These are phyloP conservation scores for Coturnix japonica DNA, from an alignment of 2,113 vertebrate genomes.

Conservation along the genomic window DNA sequence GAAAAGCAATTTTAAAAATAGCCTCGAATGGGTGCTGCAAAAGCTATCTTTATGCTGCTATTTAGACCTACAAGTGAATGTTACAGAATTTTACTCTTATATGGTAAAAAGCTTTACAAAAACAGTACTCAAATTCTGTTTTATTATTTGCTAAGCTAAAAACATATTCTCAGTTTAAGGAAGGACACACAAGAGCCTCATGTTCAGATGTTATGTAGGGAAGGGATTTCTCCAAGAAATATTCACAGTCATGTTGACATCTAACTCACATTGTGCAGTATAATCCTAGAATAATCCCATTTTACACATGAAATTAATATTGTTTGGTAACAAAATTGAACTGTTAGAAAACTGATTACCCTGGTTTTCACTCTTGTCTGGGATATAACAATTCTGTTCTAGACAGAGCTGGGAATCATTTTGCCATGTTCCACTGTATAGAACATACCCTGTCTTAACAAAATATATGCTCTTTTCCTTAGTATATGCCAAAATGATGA, in stretches of 20 bases:
- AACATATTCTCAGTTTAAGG: neutral
- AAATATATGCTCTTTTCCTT: neutral
- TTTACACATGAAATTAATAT: neutral
- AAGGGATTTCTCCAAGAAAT: neutral
- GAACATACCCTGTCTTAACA: neutral
- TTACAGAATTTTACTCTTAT: neutral
- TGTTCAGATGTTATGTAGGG: neutral
- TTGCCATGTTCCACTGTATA: rapidly evolving
- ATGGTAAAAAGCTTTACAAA: neutral
- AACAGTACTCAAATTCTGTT: neutral
- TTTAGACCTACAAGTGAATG: neutral
- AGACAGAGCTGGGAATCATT: neutral
- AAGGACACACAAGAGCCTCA: neutral
- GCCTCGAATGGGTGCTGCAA: neutral
- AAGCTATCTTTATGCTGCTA: neutral
- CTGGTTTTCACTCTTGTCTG: neutral
- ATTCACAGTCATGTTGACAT: neutral
- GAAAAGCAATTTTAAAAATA: neutral
- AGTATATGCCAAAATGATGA: neutral
- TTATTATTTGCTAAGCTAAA: neutral
- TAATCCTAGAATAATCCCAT: neutral
- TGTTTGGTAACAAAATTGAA: neutral
- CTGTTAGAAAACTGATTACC: neutral
- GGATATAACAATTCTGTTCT: neutral
- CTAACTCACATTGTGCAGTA: neutral